Base-by-base conservation (phyloP, 1,140 invertebrate genomes). In the Euwallacea fornicatus region DNA sequence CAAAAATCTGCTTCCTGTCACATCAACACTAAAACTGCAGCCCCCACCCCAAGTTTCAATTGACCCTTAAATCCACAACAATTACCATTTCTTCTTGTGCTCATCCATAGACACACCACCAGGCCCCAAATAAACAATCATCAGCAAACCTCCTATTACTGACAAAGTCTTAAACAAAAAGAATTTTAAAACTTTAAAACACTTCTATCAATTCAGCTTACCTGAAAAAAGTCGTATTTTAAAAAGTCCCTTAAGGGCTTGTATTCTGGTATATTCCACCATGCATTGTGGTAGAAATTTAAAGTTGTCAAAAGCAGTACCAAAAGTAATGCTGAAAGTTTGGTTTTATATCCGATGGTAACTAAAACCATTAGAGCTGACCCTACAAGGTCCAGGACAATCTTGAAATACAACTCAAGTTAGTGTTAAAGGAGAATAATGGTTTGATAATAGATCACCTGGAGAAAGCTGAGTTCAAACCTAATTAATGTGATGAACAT, bases 171-270 rank as follows among this genome's bases (percentile, higher is more conserved):
- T 44, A 91, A 87, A 73, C 73, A 75, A 6, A 80, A 77, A 74
- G 72, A 65, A 64, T 66, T 67, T 47, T 63, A 60, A 55, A 72
- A 71, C 42, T 47, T 13, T 69, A 11, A 42, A 21, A 41, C 33
- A 66, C 10, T 50, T 66, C 41, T 0, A 15, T n/a, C 11, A 42
- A 0, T 2, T 64, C 9, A 2, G 46, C 60, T 58, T 84, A 95
- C 94, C 89, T 96, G 94, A 91, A 99, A 99, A 86, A 99, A 99
- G 84, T 99, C 98, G 81, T 99, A 99, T 88, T 99, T 99, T 55
- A 99, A 89, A 85, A 99, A 99, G 84, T 99, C 98, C 81, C 97
- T 88, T 74, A 99, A 91, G 13, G 97, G 95, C 79, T 95, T 96
- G 82, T 98, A 93, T 7, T 91, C 86, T 3, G 97, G 96, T 81